phyloP scores from a whole-genome alignment of 1,140 invertebrate genomes.

The Polypedilum vanderplanki region DNA sequence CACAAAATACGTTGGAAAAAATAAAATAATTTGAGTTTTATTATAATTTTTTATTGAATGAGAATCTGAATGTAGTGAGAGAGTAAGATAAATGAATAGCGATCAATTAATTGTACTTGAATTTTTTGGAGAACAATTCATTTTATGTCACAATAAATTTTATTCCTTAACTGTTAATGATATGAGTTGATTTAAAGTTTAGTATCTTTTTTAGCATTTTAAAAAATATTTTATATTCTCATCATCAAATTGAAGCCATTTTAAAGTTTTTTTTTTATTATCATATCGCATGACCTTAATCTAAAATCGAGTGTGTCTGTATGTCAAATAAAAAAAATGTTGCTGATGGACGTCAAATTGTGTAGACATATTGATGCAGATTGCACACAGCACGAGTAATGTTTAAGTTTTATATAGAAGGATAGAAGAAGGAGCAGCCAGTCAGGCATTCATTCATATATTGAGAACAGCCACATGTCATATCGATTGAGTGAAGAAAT shows the following conservation, averaged over 20 bases:
- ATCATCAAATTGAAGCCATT: not conserved
- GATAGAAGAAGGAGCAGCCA: not conserved
- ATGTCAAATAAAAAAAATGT: not conserved
- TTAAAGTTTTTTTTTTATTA: not conserved
- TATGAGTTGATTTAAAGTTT: slow-evolving; percentile 22
- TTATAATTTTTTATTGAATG: not conserved
- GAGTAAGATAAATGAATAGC: too few relatives aligned
- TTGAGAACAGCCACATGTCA: not conserved
- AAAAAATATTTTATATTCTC: not conserved
- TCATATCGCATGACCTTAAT: slow-evolving; percentile 8
- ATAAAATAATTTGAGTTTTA: not conserved
- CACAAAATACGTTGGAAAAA: not conserved
- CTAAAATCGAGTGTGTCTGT: not conserved
- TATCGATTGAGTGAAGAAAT: slow-evolving; percentile 24
- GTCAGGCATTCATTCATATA: not conserved
- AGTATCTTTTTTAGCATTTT: not conserved
- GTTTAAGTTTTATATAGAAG: not conserved
- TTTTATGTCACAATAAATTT: not conserved
- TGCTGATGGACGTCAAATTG: slow-evolving; percentile 7
- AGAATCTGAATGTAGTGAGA: not conserved
- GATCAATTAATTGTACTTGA: slow-evolving; percentile 14
- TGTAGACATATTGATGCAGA: slow-evolving; percentile 2
- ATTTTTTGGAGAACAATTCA: not conserved
- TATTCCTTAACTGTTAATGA: slow-evolving; percentile 10
- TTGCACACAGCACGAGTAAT: slow-evolving; percentile 4